Evolutionary conservation across 2,888 invertebrate species (phyloP).

Genomic region (Matsumyia berberina): DNA sequence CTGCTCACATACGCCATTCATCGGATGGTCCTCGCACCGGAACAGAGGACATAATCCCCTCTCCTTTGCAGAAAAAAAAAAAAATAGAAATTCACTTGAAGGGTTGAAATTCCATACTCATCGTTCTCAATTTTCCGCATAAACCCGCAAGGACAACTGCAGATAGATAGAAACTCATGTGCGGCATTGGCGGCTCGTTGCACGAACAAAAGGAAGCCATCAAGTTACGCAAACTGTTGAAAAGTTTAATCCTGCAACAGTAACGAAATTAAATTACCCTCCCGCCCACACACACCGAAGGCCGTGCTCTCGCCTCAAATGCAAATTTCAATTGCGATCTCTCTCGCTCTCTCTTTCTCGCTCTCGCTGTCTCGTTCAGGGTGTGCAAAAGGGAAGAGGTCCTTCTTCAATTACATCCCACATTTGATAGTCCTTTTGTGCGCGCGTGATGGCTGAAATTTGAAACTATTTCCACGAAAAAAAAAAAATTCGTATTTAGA

Average conservation of each 20-base stretch:
- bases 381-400: constrained; percentile 14
- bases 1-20: constrained; percentile 60
- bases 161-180: constrained; percentile 20
- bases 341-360: background rate
- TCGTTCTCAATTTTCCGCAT: constrained; percentile 55
- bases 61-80: constrained; percentile 30
- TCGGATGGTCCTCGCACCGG: constrained; percentile 23
- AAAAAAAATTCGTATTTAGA: constrained; percentile 42
- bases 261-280: constrained; percentile 72
- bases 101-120: constrained; percentile 62
- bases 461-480: constrained; percentile 62
- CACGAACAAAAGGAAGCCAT: constrained; percentile 71
- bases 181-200: constrained; percentile 49
- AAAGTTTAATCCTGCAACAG: constrained; percentile 75
- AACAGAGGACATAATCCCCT: constrained; percentile 47
- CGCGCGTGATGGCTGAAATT: constrained; percentile 66
- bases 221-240: constrained; percentile 74
- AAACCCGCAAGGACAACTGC: constrained; percentile 43
- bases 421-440: constrained; percentile 58
- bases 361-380: background rate
- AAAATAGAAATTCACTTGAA: constrained; percentile 30
- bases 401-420: constrained; percentile 69
- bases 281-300: constrained; percentile 35
- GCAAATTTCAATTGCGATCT: constrained; percentile 69
- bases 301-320: constrained; percentile 53